Evolutionary conservation across 2,888 invertebrate species (phyloP).

Genomic region (Elegia similella): DNA sequence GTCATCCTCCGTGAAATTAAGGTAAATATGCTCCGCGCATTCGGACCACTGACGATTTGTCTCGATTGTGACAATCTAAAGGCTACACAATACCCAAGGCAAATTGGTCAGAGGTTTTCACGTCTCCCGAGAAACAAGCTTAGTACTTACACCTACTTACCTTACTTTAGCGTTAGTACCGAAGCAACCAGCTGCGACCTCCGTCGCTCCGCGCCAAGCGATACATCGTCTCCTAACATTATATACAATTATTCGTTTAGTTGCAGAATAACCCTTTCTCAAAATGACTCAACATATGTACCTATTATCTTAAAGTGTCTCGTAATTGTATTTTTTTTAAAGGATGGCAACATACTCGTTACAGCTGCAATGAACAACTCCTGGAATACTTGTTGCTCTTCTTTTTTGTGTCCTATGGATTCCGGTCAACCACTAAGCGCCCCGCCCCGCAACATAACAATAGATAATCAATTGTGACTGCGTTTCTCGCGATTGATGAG

Average conservation of each 20-base stretch:
- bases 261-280: background rate
- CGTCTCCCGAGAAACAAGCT: constrained; percentile 75
- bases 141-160: constrained; percentile 67
- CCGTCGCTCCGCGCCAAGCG: constrained; percentile 45
- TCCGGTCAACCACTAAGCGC: too few relatives aligned
- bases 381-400: too few relatives aligned
- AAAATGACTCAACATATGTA: background rate
- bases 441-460: too few relatives aligned
- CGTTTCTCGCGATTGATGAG: too few relatives aligned
- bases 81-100: constrained; percentile 81
- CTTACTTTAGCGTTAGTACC: constrained; percentile 60
- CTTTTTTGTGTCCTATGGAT: too few relatives aligned
- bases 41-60: constrained; percentile 31
- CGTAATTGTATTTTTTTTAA: too few relatives aligned
- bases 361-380: too few relatives aligned
- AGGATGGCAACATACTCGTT: too few relatives aligned
- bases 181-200: constrained; percentile 63
- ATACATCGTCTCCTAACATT: constrained; percentile 64
- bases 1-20: too few relatives aligned
- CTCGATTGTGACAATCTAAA: constrained; percentile 72
- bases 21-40: too few relatives aligned
- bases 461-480: too few relatives aligned
- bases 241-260: constrained; percentile 59
- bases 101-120: constrained; percentile 79
- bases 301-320: background rate